These are phyloP conservation scores for Physella acuta DNA, from an alignment of 1,140 invertebrate genomes.

Conservation along the genomic window DNA sequence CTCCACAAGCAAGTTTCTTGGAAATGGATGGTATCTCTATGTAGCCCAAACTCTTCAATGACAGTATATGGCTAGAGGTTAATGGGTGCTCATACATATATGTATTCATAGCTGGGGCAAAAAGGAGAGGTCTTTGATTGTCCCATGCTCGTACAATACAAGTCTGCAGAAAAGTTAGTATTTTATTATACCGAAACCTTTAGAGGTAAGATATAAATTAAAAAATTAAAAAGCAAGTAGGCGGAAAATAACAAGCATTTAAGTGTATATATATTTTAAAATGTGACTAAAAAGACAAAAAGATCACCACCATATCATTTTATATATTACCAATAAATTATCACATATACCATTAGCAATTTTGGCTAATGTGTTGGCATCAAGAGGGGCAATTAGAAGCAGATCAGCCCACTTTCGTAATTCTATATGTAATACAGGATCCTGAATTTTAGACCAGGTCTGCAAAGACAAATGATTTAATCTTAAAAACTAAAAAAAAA, in stretches of 20 bases:
- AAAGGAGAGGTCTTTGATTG: slow-evolving; percentile 73
- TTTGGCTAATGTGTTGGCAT: slow-evolving; percentile 97
- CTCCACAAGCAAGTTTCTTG: slow-evolving; percentile 93
- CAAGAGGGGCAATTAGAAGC: slow-evolving; percentile 89
- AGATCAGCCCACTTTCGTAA: slow-evolving; percentile 94
- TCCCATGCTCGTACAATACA: slow-evolving; percentile 94
- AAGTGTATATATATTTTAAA: no score
- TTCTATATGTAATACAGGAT: slow-evolving; percentile 96
- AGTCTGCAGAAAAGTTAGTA: slow-evolving; percentile 65
- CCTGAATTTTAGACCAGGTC: slow-evolving; percentile 85
- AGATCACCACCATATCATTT: no score
- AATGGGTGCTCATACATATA: slow-evolving; percentile 89
- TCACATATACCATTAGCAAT: slow-evolving; percentile 91
- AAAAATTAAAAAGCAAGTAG: no score
- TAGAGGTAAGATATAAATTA: no score
- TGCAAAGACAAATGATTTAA: no score
- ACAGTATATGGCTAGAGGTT: slow-evolving; percentile 76
- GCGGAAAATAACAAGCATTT: no score
- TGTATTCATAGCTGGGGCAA: slow-evolving; percentile 99
- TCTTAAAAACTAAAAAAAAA: no score
- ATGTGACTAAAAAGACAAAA: no score
- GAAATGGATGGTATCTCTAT: slow-evolving; percentile 81
- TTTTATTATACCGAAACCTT: no score
- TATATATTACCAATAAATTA: slow-evolving; percentile 82
- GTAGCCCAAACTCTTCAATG: slow-evolving; percentile 79